Base-by-base conservation (phyloP, 2,888 invertebrate species). In the Phlogophora meticulosa region DNA sequence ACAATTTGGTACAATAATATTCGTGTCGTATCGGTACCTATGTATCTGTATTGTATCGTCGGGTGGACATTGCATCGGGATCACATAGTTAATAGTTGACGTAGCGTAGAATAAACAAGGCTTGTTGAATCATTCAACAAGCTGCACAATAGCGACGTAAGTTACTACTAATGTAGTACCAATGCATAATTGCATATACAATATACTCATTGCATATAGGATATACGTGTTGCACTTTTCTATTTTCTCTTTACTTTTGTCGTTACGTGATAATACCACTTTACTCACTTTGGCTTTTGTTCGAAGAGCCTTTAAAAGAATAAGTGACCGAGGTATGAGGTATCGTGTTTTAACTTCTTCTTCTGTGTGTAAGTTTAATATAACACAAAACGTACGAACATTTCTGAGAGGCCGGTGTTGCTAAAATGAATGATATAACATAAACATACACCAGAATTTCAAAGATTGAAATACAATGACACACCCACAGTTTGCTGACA, bases 81-180 rank as follows among this genome's bases (percentile, higher is more conserved):
- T 42, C 46, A 59, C 72, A 66, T 64, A 58, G 71, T 63, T 53
- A 49, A 55, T 48, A 71, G 82, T 85, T 83, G 82, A 80, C 67
- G 65, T 67, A 70, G 43, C 51, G 48, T 53, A 67, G 52, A 64
- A 75, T 81, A 83, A 86, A 86, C 84, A 85, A 52, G 58, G 64
- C 62, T 72, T 66, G 81, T 83, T 78, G 76, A 71, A 84, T 87
- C 73, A 78, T 83, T 87, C 84, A 88, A 87, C 88, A 87, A 82
- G 60, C 57, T 68, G 64, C 52, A 82, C 78, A 85, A 82, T 83
- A 76, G 75, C 42, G 24, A 32, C 56, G 15, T 81, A 86, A 82
- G 81, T 52, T 64, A 49, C 49, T 71, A 66, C 58, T 69, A 46
- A 62, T 51, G 22, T 22, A 53, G 15, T 24, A 20, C 7, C 24